Base-by-base conservation (phyloP, 2,113 vertebrate species). In the Tapirus terrestris region DNA sequence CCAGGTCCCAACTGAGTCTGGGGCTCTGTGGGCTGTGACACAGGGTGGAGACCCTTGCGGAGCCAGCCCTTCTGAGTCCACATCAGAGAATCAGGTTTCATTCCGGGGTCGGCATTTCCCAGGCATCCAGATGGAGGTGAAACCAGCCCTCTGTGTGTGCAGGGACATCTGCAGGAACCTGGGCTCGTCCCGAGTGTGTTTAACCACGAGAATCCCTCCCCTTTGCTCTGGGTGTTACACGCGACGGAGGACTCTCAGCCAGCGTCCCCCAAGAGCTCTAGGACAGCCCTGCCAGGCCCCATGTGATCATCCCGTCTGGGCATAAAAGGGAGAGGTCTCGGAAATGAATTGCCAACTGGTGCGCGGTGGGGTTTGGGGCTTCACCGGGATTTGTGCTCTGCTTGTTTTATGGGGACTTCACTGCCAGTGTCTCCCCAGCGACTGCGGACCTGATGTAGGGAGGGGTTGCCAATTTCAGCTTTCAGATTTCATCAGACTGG, bases 131-230 rank as follows among this genome's bases (percentile, higher is more conserved):
- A 9, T 3, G 58, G 33, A 53, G n/a, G 16, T 72, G n/a, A 43
- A 20, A 39, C 7, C 5, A 20, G 12, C 27, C 0, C 12, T 9
- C 21, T 29, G 2, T 29, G 14, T 45, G 18, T 18, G 43, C 10
- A 5, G 25, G n/a, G 36, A 23, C 31, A 10, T 1, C 45, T 36
- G 29, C n/a, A 29, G 56, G 48, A 20, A 13, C 6, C 29, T 39
- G 43, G 27, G 43, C 23, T 56, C 1, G 23, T 21, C 29, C 31
- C 39, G 0, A 9, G 1, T 14, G 7, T 5, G 14, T 53, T 65
- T 17, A 7, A 25, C 12, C 3, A 5, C 1, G 21, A 29, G 1
- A 2, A 17, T 39, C 45, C 13, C 39, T 48, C 21, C 27, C 6
- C 6, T 48, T 25, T 0, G 17, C 29, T 80, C 51, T 11, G 63